phyloP scores from a whole-genome alignment of 2,113 vertebrate genomes.

The Channa maculata region DNA sequence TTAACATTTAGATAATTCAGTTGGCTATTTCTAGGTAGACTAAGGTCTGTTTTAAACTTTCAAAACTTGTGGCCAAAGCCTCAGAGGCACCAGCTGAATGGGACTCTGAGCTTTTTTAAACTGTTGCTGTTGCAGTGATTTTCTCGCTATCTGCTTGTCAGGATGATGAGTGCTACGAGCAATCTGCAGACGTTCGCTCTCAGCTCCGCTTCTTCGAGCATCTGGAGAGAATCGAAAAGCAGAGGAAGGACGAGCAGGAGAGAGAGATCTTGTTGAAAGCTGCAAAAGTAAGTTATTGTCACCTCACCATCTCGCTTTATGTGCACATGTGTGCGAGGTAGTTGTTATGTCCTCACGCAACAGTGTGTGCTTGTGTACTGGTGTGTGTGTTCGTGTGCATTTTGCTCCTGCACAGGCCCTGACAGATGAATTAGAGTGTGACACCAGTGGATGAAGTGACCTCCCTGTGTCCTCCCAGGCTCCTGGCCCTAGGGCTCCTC shows the following conservation, averaged over 20 bases:
- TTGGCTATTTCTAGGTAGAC: no score
- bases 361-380: constrained; percentile 47
- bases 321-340: constrained; percentile 21
- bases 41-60: neutral
- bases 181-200: constrained; percentile 87
- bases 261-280: constrained; percentile 91
- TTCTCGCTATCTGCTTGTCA: constrained; percentile 61
- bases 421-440: constrained; percentile 78
- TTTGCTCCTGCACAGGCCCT: constrained; percentile 47
- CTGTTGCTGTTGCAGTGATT: constrained; percentile 23
- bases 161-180: constrained; percentile 88
- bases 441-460: constrained; percentile 76
- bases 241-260: constrained; percentile 91
- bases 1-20: no score
- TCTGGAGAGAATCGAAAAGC: constrained; percentile 90
- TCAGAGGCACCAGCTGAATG: neutral
- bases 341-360: constrained; percentile 36
- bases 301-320: constrained; percentile 15
- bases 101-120: neutral
- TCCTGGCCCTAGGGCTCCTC: constrained; percentile 66
- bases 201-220: constrained; percentile 92
- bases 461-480: constrained; percentile 73
- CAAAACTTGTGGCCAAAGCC: neutral
- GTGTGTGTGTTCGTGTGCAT: constrained; percentile 32
- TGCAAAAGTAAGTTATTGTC: constrained; percentile 84